Percentiles rank a stretch among this genome's conserved stretches.
These are phyloP conservation scores for Anabas testudineus DNA, from an alignment of 2,797 vertebrate species.

Conservation along the genomic window DNA sequence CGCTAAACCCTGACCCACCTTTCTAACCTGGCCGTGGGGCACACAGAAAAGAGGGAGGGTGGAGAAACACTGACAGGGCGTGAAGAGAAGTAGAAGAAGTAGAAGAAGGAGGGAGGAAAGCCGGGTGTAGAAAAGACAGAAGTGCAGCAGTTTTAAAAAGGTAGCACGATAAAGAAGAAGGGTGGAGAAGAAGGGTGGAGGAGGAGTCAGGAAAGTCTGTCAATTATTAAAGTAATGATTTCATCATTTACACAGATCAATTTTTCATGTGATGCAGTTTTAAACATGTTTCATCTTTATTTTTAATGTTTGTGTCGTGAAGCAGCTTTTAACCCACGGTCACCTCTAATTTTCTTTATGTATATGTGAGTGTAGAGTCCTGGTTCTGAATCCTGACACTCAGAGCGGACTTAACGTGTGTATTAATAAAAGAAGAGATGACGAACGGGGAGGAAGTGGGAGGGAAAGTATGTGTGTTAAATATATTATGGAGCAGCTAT, in stretches of 20 bases:
- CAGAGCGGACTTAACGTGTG: no score
- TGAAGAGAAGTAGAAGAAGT: background rate
- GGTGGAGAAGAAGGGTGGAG: constrained; percentile 2
- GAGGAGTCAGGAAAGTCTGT: no score
- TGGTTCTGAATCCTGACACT: no score
- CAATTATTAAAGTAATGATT: no score
- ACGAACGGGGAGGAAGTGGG: background rate
- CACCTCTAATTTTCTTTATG: no score
- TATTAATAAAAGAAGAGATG: background rate
- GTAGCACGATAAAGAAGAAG: constrained; percentile 1
- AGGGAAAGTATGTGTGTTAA: background rate
- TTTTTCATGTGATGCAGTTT: background rate
- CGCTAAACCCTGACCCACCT: constrained; percentile 41
- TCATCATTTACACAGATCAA: no score
- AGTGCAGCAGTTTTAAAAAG: background rate
- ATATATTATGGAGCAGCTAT: constrained; percentile 5
- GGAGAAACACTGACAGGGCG: background rate
- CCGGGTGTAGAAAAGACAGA: constrained; percentile 11
- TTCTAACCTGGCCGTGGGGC: constrained; percentile 40
- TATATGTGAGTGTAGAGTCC: no score
- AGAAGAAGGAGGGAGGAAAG: background rate
- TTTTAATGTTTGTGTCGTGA: no score
- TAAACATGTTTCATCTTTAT: no score
- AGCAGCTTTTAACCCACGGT: no score
- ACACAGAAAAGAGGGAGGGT: background rate